Evolutionary conservation across 2,797 vertebrate genomes (phyloP).

Genomic region (Sardinella longiceps): DNA sequence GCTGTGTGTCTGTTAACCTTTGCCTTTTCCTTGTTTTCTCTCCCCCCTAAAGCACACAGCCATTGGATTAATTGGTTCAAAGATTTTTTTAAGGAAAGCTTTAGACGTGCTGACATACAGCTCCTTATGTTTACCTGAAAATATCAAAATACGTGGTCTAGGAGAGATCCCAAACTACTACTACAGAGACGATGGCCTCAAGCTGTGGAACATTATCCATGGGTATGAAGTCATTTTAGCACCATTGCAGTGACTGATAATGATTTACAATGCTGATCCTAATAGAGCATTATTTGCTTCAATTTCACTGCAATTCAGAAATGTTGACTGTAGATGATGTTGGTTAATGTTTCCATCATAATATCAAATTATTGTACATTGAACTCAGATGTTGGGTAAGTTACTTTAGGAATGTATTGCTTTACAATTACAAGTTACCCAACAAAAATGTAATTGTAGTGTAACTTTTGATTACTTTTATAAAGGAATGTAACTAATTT

Average conservation of each 20-base stretch:
- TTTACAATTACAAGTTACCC: too few species aligned
- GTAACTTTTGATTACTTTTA: too few species aligned
- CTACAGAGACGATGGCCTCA: conserved; percentile 47
- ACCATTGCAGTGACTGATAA: conserved; percentile 20
- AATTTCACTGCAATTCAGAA: too few species aligned
- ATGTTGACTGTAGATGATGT: too few species aligned
- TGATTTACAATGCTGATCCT: not conserved
- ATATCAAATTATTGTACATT: too few species aligned
- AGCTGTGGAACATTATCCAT: conserved; percentile 28
- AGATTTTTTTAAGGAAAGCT: conserved; percentile 14
- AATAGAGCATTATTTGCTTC: too few species aligned
- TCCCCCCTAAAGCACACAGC: conserved; percentile 19
- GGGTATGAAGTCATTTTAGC: not conserved
- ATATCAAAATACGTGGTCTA: conserved; percentile 60
- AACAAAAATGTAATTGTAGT: too few species aligned
- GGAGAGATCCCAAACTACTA: conserved; percentile 37
- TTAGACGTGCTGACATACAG: conserved; percentile 53
- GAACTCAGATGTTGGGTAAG: too few species aligned
- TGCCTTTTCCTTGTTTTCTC: not conserved
- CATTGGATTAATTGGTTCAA: not conserved
- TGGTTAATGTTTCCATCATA: too few species aligned
- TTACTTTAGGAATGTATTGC: too few species aligned
- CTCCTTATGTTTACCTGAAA: conserved; percentile 64
- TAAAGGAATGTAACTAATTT: too few species aligned
- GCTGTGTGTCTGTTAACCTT: not conserved